A percentile compares a stretch with the other conserved stretches of the same genome.
Conservation (phyloP, 2,113 vertebrate species). For the Nibea coibor region DNA sequence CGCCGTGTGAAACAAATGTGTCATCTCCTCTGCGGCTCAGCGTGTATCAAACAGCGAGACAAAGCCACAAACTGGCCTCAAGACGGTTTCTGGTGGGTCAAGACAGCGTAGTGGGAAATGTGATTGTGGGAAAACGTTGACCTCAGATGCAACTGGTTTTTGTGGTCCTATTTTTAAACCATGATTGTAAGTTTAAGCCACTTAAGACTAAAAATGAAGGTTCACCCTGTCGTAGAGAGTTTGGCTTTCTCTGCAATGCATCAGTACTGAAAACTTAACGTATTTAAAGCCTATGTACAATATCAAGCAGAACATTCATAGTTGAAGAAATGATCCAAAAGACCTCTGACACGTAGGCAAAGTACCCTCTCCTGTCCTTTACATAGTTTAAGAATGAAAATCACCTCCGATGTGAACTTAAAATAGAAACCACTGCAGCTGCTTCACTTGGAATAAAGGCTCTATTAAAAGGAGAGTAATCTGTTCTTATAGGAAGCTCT, state of each 20-base stretch:
- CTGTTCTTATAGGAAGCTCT: constrained; percentile 22
- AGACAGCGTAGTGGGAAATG: neutral
- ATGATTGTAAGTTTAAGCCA: neutral
- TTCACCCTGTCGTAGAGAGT: neutral
- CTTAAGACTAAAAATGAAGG: neutral
- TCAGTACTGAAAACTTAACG: neutral
- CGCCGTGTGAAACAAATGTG: neutral
- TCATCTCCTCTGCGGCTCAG: neutral
- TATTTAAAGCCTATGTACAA: too few relatives aligned
- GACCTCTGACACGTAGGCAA: neutral
- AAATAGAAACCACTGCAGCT: constrained; percentile 31
- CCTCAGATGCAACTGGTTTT: neutral
- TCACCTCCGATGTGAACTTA: constrained; percentile 17
- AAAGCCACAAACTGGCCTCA: neutral
- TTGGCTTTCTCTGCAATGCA: neutral
- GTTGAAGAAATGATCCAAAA: neutral
- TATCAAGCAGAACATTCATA: neutral
- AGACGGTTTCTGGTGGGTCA: neutral
- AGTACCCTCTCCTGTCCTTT: neutral
- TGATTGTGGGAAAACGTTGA: constrained; percentile 22
- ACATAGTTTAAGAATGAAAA: neutral
- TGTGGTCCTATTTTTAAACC: neutral
- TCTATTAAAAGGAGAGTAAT: constrained; percentile 25
- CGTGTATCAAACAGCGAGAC: neutral
- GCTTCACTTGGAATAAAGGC: constrained; percentile 30